phyloP scores from a whole-genome alignment of 2,113 vertebrate species.

The Muntiacus muntjak region DNA sequence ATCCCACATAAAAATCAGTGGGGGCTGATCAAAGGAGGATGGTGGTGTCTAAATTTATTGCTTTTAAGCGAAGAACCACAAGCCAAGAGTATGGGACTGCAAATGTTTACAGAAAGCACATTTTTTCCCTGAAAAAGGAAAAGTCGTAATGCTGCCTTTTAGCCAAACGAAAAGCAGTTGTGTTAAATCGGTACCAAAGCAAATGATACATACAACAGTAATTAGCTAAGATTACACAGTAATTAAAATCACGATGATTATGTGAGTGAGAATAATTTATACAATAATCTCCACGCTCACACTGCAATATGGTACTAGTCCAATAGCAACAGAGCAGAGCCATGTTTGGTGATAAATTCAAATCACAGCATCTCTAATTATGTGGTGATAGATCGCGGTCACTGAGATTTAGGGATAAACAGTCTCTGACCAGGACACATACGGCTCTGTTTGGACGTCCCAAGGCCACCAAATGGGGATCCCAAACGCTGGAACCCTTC shows the following conservation, averaged over 20 bases:
- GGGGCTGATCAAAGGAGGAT: background rate
- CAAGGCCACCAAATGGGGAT: background rate
- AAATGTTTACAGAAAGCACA: slow-evolving; percentile 42
- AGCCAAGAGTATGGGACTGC: background rate
- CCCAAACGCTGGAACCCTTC: background rate
- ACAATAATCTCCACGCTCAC: slow-evolving; percentile 78
- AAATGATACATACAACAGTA: slow-evolving; percentile 84
- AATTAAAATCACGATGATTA: slow-evolving; percentile 84
- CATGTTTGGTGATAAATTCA: background rate
- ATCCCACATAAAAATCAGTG: background rate
- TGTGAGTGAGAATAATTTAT: slow-evolving; percentile 78
- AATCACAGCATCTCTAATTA: background rate
- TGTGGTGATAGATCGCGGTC: background rate
- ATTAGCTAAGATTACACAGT: slow-evolving; percentile 83
- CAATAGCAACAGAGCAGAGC: slow-evolving; percentile 40
- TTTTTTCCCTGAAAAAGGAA: slow-evolving; percentile 4
- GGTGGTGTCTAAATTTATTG: background rate
- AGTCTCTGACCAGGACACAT: background rate
- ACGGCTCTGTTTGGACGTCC: background rate
- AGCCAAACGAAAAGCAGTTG: slow-evolving; percentile 71
- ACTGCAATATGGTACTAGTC: slow-evolving; percentile 59
- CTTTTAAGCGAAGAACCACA: background rate
- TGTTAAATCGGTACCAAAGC: slow-evolving; percentile 78
- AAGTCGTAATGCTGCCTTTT: slow-evolving; percentile 47
- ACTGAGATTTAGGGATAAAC: background rate